These are phyloP conservation scores for Rutpela maculata DNA, from an alignment of 2,888 invertebrate species.

Conservation along the genomic window DNA sequence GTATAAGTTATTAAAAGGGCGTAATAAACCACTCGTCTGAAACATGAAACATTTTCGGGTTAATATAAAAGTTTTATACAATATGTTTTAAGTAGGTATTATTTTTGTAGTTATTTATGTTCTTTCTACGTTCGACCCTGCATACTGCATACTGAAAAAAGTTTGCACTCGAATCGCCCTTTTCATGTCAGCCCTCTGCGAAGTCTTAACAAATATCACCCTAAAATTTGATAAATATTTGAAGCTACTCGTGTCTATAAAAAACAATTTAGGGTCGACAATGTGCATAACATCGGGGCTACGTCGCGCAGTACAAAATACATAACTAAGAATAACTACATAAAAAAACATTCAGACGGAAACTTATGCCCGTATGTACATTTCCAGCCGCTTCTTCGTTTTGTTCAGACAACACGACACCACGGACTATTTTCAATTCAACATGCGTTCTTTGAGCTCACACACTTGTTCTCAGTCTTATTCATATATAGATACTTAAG, in stretches of 20 bases:
- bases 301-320: neutral
- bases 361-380: slow-evolving; percentile 2
- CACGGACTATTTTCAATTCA: slow-evolving; percentile 46
- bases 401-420: slow-evolving; percentile 32
- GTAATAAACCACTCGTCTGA: too few species aligned
- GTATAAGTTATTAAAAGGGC: too few species aligned
- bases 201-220: too few species aligned
- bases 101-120: too few species aligned
- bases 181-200: too few species aligned
- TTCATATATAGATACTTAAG: slow-evolving; percentile 20
- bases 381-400: slow-evolving; percentile 23
- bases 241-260: neutral
- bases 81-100: too few species aligned
- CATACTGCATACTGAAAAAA: too few species aligned
- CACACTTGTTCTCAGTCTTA: slow-evolving; percentile 38
- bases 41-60: too few species aligned
- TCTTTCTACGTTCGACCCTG: too few species aligned
- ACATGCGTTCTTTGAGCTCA: slow-evolving; percentile 39
- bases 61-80: too few species aligned
- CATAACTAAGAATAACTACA: slow-evolving; percentile 23
- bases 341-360: slow-evolving; percentile 15
- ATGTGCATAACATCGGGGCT: slow-evolving; percentile 19
- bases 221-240: too few species aligned
- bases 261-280: neutral
- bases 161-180: too few species aligned